Conservation (phyloP, 2,888 invertebrate species). For the Alloscopus bannaensis region DNA sequence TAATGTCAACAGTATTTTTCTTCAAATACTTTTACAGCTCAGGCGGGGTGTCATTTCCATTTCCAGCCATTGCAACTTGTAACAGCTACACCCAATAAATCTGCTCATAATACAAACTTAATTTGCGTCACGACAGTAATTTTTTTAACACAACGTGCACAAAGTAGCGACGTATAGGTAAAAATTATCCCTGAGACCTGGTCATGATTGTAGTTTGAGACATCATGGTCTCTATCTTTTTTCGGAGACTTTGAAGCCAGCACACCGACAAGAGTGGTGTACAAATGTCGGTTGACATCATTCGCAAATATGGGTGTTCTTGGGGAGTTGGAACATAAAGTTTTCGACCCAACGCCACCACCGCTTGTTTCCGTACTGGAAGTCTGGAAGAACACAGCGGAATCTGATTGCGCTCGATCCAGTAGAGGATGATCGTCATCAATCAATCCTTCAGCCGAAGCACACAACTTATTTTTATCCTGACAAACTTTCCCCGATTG, state of each 20-base stretch:
- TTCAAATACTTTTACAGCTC: no score
- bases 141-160: no score
- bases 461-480: slow-evolving; percentile 35
- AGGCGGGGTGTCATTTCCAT: slow-evolving; percentile 50
- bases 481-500: slow-evolving; percentile 32
- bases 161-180: no score
- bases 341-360: slow-evolving; percentile 19
- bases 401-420: slow-evolving; percentile 45
- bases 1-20: slow-evolving; percentile 22
- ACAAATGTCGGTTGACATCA: slow-evolving; percentile 66
- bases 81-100: no score
- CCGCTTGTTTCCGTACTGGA: slow-evolving; percentile 11
- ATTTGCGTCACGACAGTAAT: no score
- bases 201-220: no score
- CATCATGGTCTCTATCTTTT: neutral
- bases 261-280: slow-evolving; percentile 57
- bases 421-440: slow-evolving; percentile 34
- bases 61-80: slow-evolving; percentile 23
- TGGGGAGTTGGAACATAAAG: slow-evolving; percentile 18
- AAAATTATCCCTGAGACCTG: no score
- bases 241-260: slow-evolving; percentile 33
- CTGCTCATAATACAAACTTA: no score
- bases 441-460: slow-evolving; percentile 32
- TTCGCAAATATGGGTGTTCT: slow-evolving; percentile 42
- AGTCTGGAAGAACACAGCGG: slow-evolving; percentile 32